Evolutionary conservation across 2,797 vertebrate species (phyloP), one percentile per base, ranked within the genome.

Genomic region (Psittacula derbiana): DNA sequence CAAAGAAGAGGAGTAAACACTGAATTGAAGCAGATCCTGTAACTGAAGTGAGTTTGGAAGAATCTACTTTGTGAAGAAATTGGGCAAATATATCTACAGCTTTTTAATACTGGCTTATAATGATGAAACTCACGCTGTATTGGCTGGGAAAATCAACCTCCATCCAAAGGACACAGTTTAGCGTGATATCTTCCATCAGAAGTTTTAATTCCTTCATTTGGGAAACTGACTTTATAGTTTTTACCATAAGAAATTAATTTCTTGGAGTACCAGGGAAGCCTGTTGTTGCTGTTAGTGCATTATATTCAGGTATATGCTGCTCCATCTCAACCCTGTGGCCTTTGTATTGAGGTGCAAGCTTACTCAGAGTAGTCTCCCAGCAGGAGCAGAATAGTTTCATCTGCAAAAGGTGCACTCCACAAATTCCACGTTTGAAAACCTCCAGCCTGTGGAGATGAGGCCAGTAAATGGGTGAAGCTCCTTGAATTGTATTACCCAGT

Each of bases 31-130:
- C 50, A 78, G 41, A 64, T 47, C 27, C 36, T 90, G 46, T 17
- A 83, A 83, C 21, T 55, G 43, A 86, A 73, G 74, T 70, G 84
- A 76, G n/a, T 75, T 74, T 87, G 70, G 69, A 81, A 88, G 62
- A 84, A 33, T 14, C 33, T 44, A 47, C 69, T 90, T 79, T 53
- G 53, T 43, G 72, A 92, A 93, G 67, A 64, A 86, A 57, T 30
- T n/a, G 44, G 16, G 27, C 8, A 93, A 78, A 20, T 31, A 11
- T 41, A 52, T 23, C 58, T 38, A 61, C 60, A 90, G 70, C 33
- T 72, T 69, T 38, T 52, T 33, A 64, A 49, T 11, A 16, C 7
- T 25, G 23, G 57, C 57, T 58, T 58, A 23, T 25, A 36, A 58
- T 58, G 55, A 36, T 17, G 33, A 58, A 36, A 58, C 16, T 12